Conservation (phyloP, 1,140 invertebrate genomes). For the Lucilia cuprina region DNA sequence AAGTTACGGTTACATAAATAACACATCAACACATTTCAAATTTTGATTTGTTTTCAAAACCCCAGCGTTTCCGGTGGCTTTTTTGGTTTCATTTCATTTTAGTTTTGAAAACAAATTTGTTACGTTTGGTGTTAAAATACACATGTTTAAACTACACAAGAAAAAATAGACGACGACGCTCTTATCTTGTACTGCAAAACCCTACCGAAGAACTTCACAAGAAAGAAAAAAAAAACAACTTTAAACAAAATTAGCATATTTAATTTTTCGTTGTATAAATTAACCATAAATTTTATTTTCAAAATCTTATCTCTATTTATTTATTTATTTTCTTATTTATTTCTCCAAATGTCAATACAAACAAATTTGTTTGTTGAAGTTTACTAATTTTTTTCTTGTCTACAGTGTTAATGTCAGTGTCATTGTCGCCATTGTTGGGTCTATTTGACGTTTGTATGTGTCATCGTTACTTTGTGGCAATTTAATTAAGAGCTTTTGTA, state of each 20-base stretch:
- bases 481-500: not conserved
- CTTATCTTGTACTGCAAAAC: not conserved
- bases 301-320: constrained; percentile 1
- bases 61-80: constrained; percentile 13
- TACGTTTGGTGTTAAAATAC: not conserved
- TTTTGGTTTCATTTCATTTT: not conserved
- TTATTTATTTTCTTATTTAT: not conserved
- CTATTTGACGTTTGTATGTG: not conserved
- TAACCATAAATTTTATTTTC: not conserved
- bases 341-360: not conserved
- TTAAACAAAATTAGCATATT: not conserved
- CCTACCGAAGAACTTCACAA: not conserved
- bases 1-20: not conserved
- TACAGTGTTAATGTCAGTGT: not conserved
- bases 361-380: constrained; percentile 2
- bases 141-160: not conserved
- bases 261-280: not conserved
- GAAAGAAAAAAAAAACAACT: not conserved
- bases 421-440: not conserved
- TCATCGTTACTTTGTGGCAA: not conserved
- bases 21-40: not conserved
- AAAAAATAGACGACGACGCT: not conserved
- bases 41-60: constrained; percentile 20
- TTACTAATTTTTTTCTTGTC: not conserved
- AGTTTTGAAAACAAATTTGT: not conserved